Base-by-base conservation (phyloP, 2,888 invertebrate genomes). In the Spialia ferax region DNA sequence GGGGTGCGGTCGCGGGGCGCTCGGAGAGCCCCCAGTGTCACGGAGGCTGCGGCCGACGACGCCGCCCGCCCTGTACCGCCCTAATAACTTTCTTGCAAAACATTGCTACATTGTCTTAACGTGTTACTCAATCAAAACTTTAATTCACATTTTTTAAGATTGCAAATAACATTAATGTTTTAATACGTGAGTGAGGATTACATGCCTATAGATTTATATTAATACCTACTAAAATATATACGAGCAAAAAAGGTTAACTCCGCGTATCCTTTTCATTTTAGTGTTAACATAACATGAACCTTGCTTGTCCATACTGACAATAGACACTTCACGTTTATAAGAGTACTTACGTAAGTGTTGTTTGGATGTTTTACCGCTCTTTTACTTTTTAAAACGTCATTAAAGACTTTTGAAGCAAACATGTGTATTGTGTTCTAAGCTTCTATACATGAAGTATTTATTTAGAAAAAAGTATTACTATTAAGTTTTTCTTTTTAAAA, bases 21-120 rank as follows among this genome's bases (percentile, higher is more conserved):
- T 66, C 73, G 62, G 69, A 57, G 63, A 32, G 54, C 83, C 85
- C 84, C 89, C 92, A 94, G 94, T 94, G 84, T 87, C 88, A 88
- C 90, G 93, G 93, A 94, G 91, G 93, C 94, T 93, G 94, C 88
- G 91, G 89, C 83, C 74, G 76, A 78, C 75, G 79, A 77, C 77
- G 85, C 86, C 87, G 90, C 83, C 87, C 88, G 89, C 87, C 87
- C 86, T 83, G 77, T 79, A 78, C 71, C 79, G 79, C 79, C 75
- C 71, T 75, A 73, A n/a, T n/a, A n/a, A 72, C 74, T 72, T 76
- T 76, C 76, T 75, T 75, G 77, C 85, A 85, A 83, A 87, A 87
- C 87, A 85, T 84, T 84, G 78, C 75, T 78, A 75, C 63, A 75
- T 52, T 52, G 29, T 60, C n/a, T 52, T 54, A 60, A 54, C 65